A percentile compares a stretch with the other conserved stretches of the same genome.
Evolutionary conservation across 2,797 vertebrate genomes (phyloP).

Genomic region (Onychomys arenicola): DNA sequence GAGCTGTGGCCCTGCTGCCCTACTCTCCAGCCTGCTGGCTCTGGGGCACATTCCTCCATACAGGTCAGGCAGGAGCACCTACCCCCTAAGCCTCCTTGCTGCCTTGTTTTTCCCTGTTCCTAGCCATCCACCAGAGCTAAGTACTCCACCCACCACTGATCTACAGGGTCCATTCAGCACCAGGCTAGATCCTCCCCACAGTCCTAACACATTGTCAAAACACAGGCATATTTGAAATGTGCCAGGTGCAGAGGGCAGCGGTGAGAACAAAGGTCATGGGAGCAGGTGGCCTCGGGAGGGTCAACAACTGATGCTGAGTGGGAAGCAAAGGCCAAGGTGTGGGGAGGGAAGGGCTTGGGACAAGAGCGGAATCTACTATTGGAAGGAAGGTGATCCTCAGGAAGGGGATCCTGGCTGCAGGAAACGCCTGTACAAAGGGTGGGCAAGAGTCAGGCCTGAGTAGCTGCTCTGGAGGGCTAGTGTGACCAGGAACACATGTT

Average conservation of each 20-base stretch:
- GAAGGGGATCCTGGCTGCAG: neutral
- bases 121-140: neutral
- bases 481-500: rapidly evolving
- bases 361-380: neutral
- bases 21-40: neutral
- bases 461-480: neutral
- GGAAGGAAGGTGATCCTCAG: neutral
- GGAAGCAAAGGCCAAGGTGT: neutral
- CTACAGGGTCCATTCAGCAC: neutral
- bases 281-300: neutral
- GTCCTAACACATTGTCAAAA: neutral
- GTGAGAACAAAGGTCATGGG: neutral
- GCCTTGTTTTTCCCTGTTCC: neutral
- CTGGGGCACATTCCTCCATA: rapidly evolving
- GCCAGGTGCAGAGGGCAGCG: rapidly evolving
- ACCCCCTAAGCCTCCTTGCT: neutral
- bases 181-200: rapidly evolving
- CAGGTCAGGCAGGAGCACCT: neutral
- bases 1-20: neutral
- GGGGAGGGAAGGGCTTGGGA: neutral
- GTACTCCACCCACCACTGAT: neutral
- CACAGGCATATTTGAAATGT: rapidly evolving
- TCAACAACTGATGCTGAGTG: neutral
- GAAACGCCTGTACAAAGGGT: neutral
- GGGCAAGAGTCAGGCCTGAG: neutral